Percentiles rank a stretch among this genome's conserved stretches.
phyloP scores from a whole-genome alignment of 2,797 vertebrate species.

The Pogonophryne albipinna region DNA sequence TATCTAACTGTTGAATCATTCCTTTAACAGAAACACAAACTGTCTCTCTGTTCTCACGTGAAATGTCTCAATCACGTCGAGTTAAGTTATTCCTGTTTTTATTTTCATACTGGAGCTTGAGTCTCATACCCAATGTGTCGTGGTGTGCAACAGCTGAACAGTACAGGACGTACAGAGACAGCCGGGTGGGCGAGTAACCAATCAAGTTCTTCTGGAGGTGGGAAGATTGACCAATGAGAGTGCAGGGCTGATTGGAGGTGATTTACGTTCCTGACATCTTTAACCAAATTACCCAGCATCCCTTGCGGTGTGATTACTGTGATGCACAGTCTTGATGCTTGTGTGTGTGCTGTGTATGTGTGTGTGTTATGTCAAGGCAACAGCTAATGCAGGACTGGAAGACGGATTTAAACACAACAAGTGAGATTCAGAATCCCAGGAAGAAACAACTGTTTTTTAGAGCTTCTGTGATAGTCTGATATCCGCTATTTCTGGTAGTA shows the following conservation, averaged over 20 bases:
- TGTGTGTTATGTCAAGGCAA: constrained; percentile 39
- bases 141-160: constrained; percentile 47
- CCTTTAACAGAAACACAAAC: neutral
- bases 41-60: neutral
- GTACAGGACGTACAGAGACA: constrained; percentile 44
- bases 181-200: constrained; percentile 66
- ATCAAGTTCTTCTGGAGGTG: constrained; percentile 61
- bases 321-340: constrained; percentile 75
- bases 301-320: constrained; percentile 84
- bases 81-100: constrained; percentile 5
- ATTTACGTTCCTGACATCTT: constrained; percentile 88
- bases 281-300: constrained; percentile 88
- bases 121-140: constrained; percentile 18
- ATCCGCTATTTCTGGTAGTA: constrained; percentile 34
- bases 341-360: constrained; percentile 47
- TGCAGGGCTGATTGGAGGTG: constrained; percentile 84
- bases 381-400: constrained; percentile 46
- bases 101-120: constrained; percentile 8
- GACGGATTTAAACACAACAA: constrained; percentile 47
- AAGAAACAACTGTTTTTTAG: constrained; percentile 36
- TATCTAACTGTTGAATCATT: neutral
- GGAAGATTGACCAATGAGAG: constrained; percentile 68
- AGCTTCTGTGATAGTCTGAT: constrained; percentile 32
- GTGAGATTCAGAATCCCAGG: constrained; percentile 40
- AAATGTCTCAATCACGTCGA: neutral